These are phyloP conservation scores for Thysanoteuthis rhombus DNA, from an alignment of 2,888 invertebrate species.

Conservation along the genomic window DNA sequence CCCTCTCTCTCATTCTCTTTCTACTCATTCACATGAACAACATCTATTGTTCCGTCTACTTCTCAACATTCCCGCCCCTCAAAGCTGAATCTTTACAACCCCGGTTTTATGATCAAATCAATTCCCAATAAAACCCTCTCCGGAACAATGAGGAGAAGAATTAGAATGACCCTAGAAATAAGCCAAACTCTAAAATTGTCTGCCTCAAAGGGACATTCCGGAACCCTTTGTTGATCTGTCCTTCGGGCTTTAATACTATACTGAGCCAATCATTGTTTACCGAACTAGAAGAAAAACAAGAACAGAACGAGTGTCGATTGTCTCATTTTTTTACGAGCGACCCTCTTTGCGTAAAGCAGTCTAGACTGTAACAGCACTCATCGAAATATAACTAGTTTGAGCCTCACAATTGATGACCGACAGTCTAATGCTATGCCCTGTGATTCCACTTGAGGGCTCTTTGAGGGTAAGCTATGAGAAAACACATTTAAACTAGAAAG, in stretches of 20 bases:
- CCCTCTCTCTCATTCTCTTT: constrained; percentile 33
- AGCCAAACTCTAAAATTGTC: background rate
- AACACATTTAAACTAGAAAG: no score
- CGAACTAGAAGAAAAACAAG: background rate
- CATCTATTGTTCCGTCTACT: background rate
- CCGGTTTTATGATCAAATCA: background rate
- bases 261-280: background rate
- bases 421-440: background rate
- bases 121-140: background rate
- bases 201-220: background rate
- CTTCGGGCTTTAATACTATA: background rate
- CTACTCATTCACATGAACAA: background rate
- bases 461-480: background rate
- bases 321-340: background rate
- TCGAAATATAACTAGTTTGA: background rate
- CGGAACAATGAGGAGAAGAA: background rate
- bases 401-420: background rate
- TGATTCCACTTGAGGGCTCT: background rate
- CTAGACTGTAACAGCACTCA: no score
- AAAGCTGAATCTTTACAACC: background rate
- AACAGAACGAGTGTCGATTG: background rate
- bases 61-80: background rate
- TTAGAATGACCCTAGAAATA: background rate
- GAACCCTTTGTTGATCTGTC: background rate
- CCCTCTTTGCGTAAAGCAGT: background rate